Conservation (phyloP, 2,888 invertebrate genomes). For the Bibio marci region DNA sequence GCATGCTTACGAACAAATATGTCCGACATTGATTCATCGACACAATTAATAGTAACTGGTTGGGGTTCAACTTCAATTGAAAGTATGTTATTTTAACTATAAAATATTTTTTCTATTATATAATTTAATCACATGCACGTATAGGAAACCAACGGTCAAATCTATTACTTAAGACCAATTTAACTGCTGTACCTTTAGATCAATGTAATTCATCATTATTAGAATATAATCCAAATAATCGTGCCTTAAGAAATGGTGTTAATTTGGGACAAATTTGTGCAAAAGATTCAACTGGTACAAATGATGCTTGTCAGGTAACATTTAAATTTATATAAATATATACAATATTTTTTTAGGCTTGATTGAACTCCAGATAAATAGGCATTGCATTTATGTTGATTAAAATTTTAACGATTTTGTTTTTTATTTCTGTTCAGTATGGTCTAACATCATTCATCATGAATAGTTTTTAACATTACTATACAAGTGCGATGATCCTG, state of each 20-base stretch:
- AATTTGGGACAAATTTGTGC: conserved; percentile 14
- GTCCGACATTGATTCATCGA: conserved; percentile 6
- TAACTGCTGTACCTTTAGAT: conserved; percentile 10
- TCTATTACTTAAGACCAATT: conserved; percentile 12
- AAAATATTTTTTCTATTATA: not conserved
- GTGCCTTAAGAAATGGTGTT: conserved; percentile 7
- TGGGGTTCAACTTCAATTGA: conserved; percentile 12
- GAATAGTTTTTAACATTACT: too few species aligned
- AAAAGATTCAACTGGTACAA: conserved; percentile 10
- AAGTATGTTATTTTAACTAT: conserved; percentile 7
- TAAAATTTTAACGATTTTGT: not conserved
- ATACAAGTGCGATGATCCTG: too few species aligned
- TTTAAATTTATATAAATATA: not conserved
- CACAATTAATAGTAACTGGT: conserved; percentile 12
- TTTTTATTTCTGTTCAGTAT: not conserved
- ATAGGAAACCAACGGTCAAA: conserved; percentile 11
- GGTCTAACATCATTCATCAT: not conserved
- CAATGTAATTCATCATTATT: conserved; percentile 10
- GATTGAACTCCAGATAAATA: conserved; percentile 22
- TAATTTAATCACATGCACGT: conserved; percentile 4
- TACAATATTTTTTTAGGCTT: too few species aligned
- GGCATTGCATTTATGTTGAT: too few species aligned
- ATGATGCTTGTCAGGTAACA: conserved; percentile 23
- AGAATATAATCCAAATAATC: conserved; percentile 4
- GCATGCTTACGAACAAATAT: conserved; percentile 14